phyloP scores from a whole-genome alignment of 2,113 vertebrate species.

The Suncus etruscus region DNA sequence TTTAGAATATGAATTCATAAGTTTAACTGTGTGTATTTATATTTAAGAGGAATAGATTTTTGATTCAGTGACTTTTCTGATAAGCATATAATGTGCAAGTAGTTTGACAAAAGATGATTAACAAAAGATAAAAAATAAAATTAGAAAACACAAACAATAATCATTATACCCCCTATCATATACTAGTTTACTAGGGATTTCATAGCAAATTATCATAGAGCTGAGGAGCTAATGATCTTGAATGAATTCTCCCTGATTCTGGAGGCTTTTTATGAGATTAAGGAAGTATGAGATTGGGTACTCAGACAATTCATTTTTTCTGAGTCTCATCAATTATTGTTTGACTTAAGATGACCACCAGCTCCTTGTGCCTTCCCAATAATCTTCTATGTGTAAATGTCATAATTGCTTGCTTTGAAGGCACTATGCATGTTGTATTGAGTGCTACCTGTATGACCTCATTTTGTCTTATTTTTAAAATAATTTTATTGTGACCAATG shows the following conservation, averaged over 20 bases:
- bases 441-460: not conserved
- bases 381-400: too few species aligned
- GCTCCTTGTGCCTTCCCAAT: not conserved
- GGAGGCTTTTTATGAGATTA: too few species aligned
- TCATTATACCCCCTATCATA: not conserved
- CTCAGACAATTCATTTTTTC: too few species aligned
- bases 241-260: not conserved
- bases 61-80: not conserved
- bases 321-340: too few species aligned
- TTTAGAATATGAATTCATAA: conserved; percentile 31
- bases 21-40: not conserved
- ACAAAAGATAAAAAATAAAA: not conserved
- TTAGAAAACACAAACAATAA: not conserved
- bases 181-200: not conserved
- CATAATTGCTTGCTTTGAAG: not conserved
- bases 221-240: not conserved
- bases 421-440: not conserved
- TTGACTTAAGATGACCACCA: too few species aligned
- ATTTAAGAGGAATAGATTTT: not conserved
- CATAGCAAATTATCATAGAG: not conserved
- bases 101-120: not conserved
- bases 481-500: too few species aligned
- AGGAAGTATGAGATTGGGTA: not conserved
- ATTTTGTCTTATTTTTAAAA: not conserved
- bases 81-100: not conserved